A percentile compares a stretch with the other conserved stretches of the same genome.
These are phyloP conservation scores for Popillia japonica DNA, from an alignment of 1,140 invertebrate species.

Conservation along the genomic window DNA sequence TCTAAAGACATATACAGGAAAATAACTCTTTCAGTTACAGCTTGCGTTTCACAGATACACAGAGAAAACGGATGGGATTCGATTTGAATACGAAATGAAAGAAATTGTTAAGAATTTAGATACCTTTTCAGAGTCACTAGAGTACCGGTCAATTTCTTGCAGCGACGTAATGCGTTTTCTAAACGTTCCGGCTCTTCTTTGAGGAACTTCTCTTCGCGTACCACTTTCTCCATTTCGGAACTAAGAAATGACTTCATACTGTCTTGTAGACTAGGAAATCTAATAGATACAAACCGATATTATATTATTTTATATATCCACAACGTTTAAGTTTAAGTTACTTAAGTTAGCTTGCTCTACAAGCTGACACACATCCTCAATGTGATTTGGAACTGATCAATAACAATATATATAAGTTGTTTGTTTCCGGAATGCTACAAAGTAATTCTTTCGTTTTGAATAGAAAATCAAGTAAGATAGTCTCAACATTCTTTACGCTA, in stretches of 20 bases:
- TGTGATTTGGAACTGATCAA: too few relatives aligned
- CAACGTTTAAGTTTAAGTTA: too few relatives aligned
- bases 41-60: constrained; percentile 28
- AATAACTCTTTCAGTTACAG: constrained; percentile 38
- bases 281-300: constrained; percentile 42
- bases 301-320: too few relatives aligned
- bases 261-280: constrained; percentile 89
- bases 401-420: too few relatives aligned
- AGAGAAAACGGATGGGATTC: constrained; percentile 2
- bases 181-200: constrained; percentile 94
- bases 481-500: too few relatives aligned
- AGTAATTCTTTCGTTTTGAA: too few relatives aligned
- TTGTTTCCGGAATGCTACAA: too few relatives aligned
- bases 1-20: constrained; percentile 62
- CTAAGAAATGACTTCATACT: constrained; percentile 87
- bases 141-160: constrained; percentile 96
- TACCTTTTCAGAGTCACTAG: constrained; percentile 96
- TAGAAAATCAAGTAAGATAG: too few relatives aligned
- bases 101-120: constrained; percentile 18
- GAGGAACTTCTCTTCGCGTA: constrained; percentile 94
- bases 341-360: too few relatives aligned
- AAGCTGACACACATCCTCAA: too few relatives aligned
- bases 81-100: neutral
- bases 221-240: constrained; percentile 93
- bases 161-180: constrained; percentile 88